A percentile compares a stretch with the other conserved stretches of the same genome.
Evolutionary conservation across 1,140 invertebrate genomes (phyloP).

Genomic region (Drosophila fuyamai): DNA sequence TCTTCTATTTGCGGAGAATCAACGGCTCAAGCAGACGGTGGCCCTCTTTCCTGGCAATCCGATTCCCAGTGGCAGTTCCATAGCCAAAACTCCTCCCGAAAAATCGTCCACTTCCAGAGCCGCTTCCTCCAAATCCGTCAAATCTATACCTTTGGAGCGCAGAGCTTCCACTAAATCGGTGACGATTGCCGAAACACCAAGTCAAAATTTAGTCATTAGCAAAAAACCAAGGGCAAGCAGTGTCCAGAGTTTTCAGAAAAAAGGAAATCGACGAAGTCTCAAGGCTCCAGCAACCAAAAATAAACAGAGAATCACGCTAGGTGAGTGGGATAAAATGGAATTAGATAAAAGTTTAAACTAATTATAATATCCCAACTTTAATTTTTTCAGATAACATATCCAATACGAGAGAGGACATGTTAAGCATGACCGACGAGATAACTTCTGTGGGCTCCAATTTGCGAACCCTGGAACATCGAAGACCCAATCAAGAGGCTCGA

Average conservation of each 20-base stretch:
- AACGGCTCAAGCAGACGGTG: background rate
- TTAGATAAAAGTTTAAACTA: no score
- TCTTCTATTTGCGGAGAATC: constrained; percentile 30
- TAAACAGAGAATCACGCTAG: background rate
- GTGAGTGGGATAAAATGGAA: background rate
- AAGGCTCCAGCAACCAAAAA: background rate
- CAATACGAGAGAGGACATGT: background rate
- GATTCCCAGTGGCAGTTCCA: background rate
- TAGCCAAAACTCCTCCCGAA: background rate
- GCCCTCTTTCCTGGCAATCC: background rate
- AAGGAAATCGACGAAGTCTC: background rate
- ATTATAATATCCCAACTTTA: no score
- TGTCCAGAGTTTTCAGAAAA: background rate
- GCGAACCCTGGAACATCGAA: constrained; percentile 4
- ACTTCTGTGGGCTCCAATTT: background rate
- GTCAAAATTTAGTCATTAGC: background rate
- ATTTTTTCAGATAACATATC: background rate
- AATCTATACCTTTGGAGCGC: background rate
- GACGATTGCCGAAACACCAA: background rate
- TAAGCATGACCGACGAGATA: background rate
- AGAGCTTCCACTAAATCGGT: constrained; percentile 7
- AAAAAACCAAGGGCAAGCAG: background rate
- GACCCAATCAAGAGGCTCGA: background rate
- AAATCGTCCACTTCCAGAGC: background rate
- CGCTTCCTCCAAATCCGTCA: background rate